Conservation (phyloP, 2,888 invertebrate genomes). For the Timema cristinae region DNA sequence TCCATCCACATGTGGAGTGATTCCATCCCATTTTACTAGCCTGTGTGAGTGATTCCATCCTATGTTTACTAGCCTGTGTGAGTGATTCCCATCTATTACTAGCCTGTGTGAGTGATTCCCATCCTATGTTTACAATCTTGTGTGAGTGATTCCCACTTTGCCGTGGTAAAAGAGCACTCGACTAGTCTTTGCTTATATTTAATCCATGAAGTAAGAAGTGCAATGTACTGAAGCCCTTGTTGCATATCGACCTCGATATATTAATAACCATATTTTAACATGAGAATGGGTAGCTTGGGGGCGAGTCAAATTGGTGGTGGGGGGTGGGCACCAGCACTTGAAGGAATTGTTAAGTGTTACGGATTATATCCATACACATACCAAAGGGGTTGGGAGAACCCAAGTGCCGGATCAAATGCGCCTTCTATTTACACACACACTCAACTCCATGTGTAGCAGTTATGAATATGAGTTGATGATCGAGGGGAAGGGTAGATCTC, state of each 20-base stretch:
- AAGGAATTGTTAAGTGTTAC: conserved; percentile 8
- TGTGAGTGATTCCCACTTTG: too few relatives aligned
- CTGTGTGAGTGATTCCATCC: too few relatives aligned
- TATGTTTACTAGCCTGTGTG: too few relatives aligned
- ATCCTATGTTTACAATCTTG: too few relatives aligned
- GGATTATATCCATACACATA: conserved; percentile 11
- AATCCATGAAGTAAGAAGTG: too few relatives aligned
- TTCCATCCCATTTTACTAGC: too few relatives aligned
- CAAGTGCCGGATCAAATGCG: conserved; percentile 13
- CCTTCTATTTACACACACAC: neutral
- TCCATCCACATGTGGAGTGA: too few relatives aligned
- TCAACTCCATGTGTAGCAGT: conserved; percentile 10
- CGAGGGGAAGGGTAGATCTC: conserved; percentile 5
- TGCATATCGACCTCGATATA: neutral
- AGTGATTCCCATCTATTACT: too few relatives aligned
- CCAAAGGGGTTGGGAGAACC: neutral
- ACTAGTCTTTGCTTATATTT: too few relatives aligned
- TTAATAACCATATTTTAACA: conserved; percentile 29
- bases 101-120: too few relatives aligned
- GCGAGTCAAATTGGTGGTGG: conserved; percentile 33
- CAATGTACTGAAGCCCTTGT: too few relatives aligned
- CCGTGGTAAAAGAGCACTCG: too few relatives aligned
- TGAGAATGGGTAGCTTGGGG: conserved; percentile 20
- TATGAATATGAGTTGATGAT: conserved; percentile 15
- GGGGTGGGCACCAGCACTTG: conserved; percentile 39